phyloP scores from a whole-genome alignment of 2,888 invertebrate species.

The Linyphia triangularis region DNA sequence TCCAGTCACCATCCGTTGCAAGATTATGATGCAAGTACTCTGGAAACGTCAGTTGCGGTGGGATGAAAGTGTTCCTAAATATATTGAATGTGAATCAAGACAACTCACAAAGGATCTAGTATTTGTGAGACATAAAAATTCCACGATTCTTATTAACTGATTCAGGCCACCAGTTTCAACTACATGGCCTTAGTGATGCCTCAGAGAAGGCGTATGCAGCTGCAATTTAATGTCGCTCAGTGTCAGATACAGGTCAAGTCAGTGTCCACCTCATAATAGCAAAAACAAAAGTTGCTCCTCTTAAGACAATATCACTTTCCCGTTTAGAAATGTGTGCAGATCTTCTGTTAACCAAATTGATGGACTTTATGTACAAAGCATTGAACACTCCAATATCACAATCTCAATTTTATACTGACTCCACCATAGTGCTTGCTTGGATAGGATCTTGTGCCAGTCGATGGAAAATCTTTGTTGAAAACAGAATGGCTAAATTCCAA shows the following conservation, averaged over 20 bases:
- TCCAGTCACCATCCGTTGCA: constrained; percentile 60
- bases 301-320: constrained; percentile 76
- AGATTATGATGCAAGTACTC: constrained; percentile 77
- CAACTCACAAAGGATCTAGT: constrained; percentile 4
- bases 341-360: constrained; percentile 31
- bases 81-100: constrained; percentile 20
- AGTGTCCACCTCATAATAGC: constrained; percentile 73
- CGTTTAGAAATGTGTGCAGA: constrained; percentile 75
- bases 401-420: constrained; percentile 75
- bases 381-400: background rate
- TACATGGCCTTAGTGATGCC: constrained; percentile 77
- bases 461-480: constrained; percentile 76
- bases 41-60: constrained; percentile 76
- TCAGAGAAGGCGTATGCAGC: constrained; percentile 76
- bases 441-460: no score
- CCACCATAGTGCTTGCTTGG: constrained; percentile 76
- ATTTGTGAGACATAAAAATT: constrained; percentile 10
- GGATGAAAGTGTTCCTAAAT: constrained; percentile 76
- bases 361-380: constrained; percentile 3
- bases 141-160: no score
- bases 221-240: constrained; percentile 70
- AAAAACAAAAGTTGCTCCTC: no score
- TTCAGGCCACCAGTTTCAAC: background rate
- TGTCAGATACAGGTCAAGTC: constrained; percentile 19
- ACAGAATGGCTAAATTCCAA: constrained; percentile 77